Conservation (phyloP, 2,888 invertebrate species). For the Epinotia ramella region DNA sequence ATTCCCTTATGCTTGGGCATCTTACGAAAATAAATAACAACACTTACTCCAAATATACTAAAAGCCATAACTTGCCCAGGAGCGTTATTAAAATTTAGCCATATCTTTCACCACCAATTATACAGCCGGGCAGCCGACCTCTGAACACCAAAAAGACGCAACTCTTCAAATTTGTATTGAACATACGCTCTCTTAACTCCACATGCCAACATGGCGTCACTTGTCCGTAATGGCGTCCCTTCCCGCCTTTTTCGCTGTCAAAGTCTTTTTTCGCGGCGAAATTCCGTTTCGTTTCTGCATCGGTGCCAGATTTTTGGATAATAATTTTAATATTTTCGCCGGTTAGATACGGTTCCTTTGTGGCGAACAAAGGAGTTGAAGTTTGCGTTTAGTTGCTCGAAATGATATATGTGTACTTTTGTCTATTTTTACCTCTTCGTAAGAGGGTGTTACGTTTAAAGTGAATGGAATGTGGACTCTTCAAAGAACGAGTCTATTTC, state of each 20-base stretch:
- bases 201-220: conserved; percentile 64
- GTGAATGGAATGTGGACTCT: background rate
- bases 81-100: conserved; percentile 67
- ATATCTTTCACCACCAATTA: conserved; percentile 72
- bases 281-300: conserved; percentile 46
- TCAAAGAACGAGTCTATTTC: conserved; percentile 1
- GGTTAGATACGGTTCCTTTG: conserved; percentile 34
- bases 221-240: conserved; percentile 74
- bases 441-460: conserved; percentile 1
- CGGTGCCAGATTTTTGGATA: conserved; percentile 46
- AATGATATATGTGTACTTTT: conserved; percentile 15
- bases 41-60: conserved; percentile 31
- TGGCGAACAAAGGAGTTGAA: conserved; percentile 16
- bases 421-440: conserved; percentile 2
- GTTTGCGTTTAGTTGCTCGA: conserved; percentile 31
- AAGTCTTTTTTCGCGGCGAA: conserved; percentile 48
- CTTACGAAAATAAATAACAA: conserved; percentile 22
- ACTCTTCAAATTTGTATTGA: background rate
- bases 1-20: background rate
- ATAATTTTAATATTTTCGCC: conserved; percentile 44
- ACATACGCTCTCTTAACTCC: conserved; percentile 22
- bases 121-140: conserved; percentile 46
- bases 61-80: conserved; percentile 58
- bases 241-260: conserved; percentile 52
- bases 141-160: background rate